Base-by-base conservation (phyloP, 2,888 invertebrate species). In the Rhyacophila evoluta region DNA sequence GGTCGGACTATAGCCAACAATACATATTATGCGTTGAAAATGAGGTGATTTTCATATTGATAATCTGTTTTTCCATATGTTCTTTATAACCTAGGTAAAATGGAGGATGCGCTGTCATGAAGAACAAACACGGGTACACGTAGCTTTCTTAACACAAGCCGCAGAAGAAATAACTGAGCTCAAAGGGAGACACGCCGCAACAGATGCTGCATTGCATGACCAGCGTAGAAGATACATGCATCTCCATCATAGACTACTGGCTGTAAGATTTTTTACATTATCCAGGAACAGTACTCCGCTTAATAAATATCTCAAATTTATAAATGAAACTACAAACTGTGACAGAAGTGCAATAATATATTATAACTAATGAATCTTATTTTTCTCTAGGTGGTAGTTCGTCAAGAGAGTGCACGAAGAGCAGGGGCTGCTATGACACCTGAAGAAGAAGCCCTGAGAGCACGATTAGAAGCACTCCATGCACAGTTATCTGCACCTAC, bases 401-500 rank as follows among this genome's bases (percentile, higher is more conserved):
- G 95, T 55, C 97, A 97, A 85, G 97, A 98, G 87, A 94, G 95
- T 81, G 92, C 93, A 1, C 91, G 97, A n/a, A 97, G 97, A 86
- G 93, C 95, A 79, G 98, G 98, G 5, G 92, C 95, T 74, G 94
- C 97, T 0, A 88, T 98, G 28, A 94, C 95, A 83, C 95, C 95
- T 0, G 97, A 98, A 84, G 98, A 98, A 86, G 98, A 98, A 86
- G 92, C 94, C 8, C 88, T 97, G n/a, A 91, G 96, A 72, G 95
- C 95, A 73, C 94, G 95, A 83, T 89, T 98, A 70, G 97, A 98
- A 87, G 93, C 94, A 75, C 92, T 98, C 85, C 94, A 96, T 80
- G 92, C 95, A 0, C 95, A 97, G 84, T 92, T 98, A 15, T 95
- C 96, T 83, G 95, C 96, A 11, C 98, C 98, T 33, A 96, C 97